A percentile compares a stretch with the other conserved stretches of the same genome.
Evolutionary conservation across 2,113 vertebrate species (phyloP).

Genomic region (Recurvirostra avosetta): DNA sequence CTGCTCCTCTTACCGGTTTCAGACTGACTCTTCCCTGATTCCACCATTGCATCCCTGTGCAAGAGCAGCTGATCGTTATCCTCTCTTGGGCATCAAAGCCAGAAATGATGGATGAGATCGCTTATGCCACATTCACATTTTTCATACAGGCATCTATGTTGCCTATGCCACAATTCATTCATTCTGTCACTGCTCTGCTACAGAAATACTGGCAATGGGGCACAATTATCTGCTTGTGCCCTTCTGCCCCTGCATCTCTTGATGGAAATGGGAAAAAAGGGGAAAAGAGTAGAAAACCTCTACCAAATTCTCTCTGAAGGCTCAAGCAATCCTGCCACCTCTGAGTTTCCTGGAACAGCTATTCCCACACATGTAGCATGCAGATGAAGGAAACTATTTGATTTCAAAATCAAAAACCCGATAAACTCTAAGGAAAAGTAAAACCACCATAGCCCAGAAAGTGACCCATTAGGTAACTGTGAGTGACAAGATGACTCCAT

Average conservation of each 20-base stretch:
- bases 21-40: accelerated
- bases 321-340: not conserved
- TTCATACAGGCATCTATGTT: not conserved
- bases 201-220: not conserved
- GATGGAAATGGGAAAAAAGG: not conserved
- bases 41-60: not conserved
- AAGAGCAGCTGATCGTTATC: not conserved
- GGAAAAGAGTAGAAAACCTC: not conserved
- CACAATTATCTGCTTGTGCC: not conserved
- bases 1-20: not conserved
- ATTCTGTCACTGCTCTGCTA: not conserved
- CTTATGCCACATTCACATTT: not conserved
- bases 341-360: not conserved
- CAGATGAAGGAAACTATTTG: not conserved
- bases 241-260: not conserved
- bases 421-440: not conserved
- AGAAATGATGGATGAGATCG: not conserved
- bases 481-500: not conserved
- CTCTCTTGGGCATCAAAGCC: not conserved
- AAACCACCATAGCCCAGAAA: not conserved
- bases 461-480: not conserved
- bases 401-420: not conserved
- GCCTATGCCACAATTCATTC: not conserved
- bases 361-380: not conserved
- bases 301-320: not conserved